Evolutionary conservation across 2,888 invertebrate species (phyloP).

Genomic region (Teinopalpus imperialis): DNA sequence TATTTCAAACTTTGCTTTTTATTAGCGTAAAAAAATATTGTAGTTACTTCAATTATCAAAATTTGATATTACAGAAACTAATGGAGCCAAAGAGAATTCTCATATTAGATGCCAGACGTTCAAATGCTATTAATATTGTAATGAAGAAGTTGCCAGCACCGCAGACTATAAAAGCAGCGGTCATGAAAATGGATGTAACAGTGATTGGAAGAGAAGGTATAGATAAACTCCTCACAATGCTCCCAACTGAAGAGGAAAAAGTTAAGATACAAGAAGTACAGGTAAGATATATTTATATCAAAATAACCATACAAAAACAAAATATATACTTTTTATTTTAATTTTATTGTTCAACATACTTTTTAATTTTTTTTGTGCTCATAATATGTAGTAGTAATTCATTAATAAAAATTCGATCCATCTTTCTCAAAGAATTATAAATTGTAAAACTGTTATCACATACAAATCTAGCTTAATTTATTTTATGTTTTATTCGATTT

Average conservation of each 20-base stretch:
- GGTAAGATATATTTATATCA: slow-evolving; percentile 40
- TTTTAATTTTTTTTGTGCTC: too few relatives aligned
- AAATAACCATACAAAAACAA: too few relatives aligned
- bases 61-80: slow-evolving; percentile 52
- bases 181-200: slow-evolving; percentile 99
- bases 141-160: slow-evolving; percentile 99
- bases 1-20: too few relatives aligned
- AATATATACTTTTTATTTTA: too few relatives aligned
- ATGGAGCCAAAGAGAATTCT: slow-evolving; percentile 81
- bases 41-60: neutral
- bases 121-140: slow-evolving; percentile 99
- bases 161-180: slow-evolving; percentile 98
- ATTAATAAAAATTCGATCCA: too few relatives aligned
- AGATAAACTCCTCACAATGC: slow-evolving; percentile 98
- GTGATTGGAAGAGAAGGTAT: slow-evolving; percentile 99
- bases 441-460: too few relatives aligned
- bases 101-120: slow-evolving; percentile 97
- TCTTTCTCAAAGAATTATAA: too few relatives aligned
- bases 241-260: slow-evolving; percentile 98
- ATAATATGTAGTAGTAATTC: too few relatives aligned
- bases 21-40: too few relatives aligned
- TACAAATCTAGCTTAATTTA: neutral
- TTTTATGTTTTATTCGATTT: neutral
- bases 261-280: slow-evolving; percentile 98
- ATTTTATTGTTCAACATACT: too few relatives aligned